Percentiles rank a stretch among this genome's conserved stretches.
Evolutionary conservation across 1,140 invertebrate genomes (phyloP).

Genomic region (Cotesia typhae): DNA sequence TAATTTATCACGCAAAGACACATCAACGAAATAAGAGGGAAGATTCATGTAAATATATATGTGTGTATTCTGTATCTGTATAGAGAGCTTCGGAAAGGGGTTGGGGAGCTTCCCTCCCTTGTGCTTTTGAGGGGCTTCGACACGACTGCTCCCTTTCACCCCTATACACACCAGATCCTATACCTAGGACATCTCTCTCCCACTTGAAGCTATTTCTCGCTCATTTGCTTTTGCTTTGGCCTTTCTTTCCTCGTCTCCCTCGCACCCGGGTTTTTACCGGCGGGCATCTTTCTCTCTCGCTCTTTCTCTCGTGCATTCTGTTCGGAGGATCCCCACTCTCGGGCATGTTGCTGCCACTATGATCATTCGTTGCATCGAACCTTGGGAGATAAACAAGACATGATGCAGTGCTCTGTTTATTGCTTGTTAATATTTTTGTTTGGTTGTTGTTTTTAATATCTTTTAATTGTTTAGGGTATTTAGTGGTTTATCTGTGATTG

Average conservation of each 20-base stretch:
- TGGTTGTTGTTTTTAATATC: conserved; percentile 5
- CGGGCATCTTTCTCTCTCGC: not conserved
- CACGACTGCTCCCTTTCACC: too few relatives aligned
- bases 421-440: conserved; percentile 4
- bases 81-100: too few relatives aligned
- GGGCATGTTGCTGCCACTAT: conserved; percentile 28
- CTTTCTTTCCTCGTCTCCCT: not conserved
- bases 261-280: conserved; percentile 28
- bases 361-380: conserved; percentile 36
- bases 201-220: too few relatives aligned
- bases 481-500: too few relatives aligned
- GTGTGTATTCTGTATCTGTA: too few relatives aligned
- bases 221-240: not conserved
- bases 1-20: too few relatives aligned
- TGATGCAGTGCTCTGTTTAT: conserved; percentile 13
- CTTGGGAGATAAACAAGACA: conserved; percentile 31
- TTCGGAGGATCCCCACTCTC: conserved; percentile 30
- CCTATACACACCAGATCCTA: too few relatives aligned
- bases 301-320: conserved; percentile 26
- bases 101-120: too few relatives aligned
- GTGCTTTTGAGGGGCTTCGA: too few relatives aligned
- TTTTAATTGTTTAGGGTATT: not conserved
- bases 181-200: too few relatives aligned
- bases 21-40: too few relatives aligned
- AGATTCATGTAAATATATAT: too few relatives aligned